A percentile compares a stretch with the other conserved stretches of the same genome.
phyloP scores from a whole-genome alignment of 2,797 vertebrate species.

The Sebastolobus altivelis region DNA sequence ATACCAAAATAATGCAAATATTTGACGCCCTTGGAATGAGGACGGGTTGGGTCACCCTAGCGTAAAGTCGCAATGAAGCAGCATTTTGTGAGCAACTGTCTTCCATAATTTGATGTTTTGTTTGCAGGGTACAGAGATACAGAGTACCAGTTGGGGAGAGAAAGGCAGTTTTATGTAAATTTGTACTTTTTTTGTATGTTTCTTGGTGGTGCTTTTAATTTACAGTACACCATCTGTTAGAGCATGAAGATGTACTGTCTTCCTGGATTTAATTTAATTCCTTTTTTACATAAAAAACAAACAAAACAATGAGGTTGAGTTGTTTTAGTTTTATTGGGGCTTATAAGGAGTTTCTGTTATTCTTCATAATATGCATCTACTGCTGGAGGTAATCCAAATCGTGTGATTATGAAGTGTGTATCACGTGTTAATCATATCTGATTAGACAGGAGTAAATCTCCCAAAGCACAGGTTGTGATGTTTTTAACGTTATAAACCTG shows the following conservation, averaged over 20 bases:
- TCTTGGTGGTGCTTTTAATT: background rate
- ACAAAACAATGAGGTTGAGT: background rate
- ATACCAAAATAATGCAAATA: no score
- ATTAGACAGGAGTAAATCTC: background rate
- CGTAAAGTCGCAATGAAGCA: background rate
- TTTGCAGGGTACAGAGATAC: background rate
- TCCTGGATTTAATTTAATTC: background rate
- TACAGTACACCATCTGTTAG: background rate
- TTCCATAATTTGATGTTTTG: background rate
- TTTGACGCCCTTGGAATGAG: no score
- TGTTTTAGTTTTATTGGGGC: background rate
- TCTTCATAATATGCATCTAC: background rate
- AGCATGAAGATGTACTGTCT: background rate
- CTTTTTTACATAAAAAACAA: background rate
- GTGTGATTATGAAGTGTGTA: slow-evolving; percentile 11
- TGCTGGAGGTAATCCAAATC: background rate
- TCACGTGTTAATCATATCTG: slow-evolving; percentile 5
- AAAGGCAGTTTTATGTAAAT: no score
- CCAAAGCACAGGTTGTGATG: slow-evolving; percentile 6
- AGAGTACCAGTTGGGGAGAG: background rate
- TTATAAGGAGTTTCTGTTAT: background rate
- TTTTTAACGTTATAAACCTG: slow-evolving; percentile 14
- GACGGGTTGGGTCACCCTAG: background rate
- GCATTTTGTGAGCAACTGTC: background rate
- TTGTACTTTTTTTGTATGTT: background rate